Evolutionary conservation across 2,888 invertebrate species (phyloP).

Genomic region (Caenorhabditis zanzibari): DNA sequence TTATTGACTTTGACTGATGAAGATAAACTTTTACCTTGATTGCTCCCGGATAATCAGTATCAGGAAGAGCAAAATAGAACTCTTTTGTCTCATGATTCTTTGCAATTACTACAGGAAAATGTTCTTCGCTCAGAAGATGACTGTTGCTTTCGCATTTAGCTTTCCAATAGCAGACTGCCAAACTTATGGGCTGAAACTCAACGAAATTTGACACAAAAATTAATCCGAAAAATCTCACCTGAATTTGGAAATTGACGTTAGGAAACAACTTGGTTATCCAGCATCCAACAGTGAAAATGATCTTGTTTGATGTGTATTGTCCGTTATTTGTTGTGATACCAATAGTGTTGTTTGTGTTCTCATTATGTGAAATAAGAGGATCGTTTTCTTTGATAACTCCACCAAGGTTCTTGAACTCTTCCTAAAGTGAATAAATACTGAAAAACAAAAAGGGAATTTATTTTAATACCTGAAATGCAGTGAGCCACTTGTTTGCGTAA

Average conservation of each 20-base stretch:
- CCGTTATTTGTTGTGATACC: conserved; percentile 50
- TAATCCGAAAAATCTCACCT: conserved; percentile 48
- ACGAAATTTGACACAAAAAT: background rate
- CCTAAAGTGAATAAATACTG: conserved; percentile 37
- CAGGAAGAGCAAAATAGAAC: conserved; percentile 63
- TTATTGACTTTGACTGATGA: no score
- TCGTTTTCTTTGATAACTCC: conserved; percentile 65
- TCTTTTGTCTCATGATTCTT: conserved; percentile 45
- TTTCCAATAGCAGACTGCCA: conserved; percentile 69
- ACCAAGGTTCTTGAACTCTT: conserved; percentile 68
- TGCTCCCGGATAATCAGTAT: conserved; percentile 65
- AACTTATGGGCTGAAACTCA: conserved; percentile 57
- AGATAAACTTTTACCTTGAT: conserved; percentile 53
- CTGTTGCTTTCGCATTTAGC: conserved; percentile 31
- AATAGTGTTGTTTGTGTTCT: conserved; percentile 1
- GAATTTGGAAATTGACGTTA: conserved; percentile 65
- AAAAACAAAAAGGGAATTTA: background rate
- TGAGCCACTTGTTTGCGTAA: conserved; percentile 73
- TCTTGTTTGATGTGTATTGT: conserved; percentile 66
- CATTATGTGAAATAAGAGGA: conserved; percentile 39
- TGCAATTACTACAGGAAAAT: conserved; percentile 65
- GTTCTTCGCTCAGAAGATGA: conserved; percentile 47
- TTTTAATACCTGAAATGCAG: conserved; percentile 52
- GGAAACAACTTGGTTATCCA: conserved; percentile 78
- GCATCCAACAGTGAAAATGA: conserved; percentile 79